These are phyloP conservation scores for Phalanger gymnotis DNA, from an alignment of 2,797 vertebrate species.

Conservation along the genomic window DNA sequence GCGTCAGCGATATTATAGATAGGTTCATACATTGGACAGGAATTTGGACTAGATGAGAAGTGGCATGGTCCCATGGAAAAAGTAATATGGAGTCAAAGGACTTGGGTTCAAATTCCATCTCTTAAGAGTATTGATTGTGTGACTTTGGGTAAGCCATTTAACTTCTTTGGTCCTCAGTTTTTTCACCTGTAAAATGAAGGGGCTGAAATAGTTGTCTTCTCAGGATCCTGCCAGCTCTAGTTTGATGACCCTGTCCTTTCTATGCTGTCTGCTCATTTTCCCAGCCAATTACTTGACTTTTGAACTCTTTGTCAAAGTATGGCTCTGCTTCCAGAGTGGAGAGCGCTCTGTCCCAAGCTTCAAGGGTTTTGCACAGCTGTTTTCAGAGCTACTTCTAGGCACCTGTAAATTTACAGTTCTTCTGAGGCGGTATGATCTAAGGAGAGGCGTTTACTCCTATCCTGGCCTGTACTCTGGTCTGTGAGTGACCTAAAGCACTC, in stretches of 20 bases:
- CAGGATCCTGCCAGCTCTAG: background rate
- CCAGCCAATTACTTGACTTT: too few species aligned
- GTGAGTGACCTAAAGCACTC: too few species aligned
- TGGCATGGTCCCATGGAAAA: background rate
- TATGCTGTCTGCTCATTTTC: too few species aligned
- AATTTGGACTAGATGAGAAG: background rate
- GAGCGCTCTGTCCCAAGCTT: too few species aligned
- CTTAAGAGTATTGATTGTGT: background rate
- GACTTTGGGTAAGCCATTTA: background rate
- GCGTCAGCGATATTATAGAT: background rate
- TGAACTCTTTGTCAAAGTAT: too few species aligned
- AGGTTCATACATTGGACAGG: background rate
- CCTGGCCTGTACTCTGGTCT: too few species aligned
- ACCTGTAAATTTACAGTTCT: too few species aligned
- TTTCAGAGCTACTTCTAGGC: too few species aligned
- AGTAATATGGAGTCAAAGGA: background rate
- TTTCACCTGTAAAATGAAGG: background rate
- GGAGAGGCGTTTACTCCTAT: too few species aligned
- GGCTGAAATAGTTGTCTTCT: background rate
- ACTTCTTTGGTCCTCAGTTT: background rate
- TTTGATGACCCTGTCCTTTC: background rate
- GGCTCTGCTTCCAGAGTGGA: too few species aligned
- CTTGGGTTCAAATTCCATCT: background rate
- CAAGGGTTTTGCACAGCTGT: too few species aligned
- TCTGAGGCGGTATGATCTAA: too few species aligned